Conservation (phyloP, 2,888 invertebrate genomes). For the Platycheirus rosarum region DNA sequence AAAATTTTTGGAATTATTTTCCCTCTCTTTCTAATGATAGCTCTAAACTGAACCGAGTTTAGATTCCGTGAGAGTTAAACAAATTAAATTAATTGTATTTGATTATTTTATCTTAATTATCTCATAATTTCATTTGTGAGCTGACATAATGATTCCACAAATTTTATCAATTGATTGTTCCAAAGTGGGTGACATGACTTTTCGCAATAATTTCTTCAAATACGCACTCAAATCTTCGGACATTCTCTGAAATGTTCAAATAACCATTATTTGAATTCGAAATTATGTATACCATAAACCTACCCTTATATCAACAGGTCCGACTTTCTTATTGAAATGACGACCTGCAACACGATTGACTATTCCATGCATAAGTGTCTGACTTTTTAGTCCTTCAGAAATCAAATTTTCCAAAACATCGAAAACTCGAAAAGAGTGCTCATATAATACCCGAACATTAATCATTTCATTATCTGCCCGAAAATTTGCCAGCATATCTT, state of each 20-base stretch:
- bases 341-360: background rate
- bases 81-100: too few relatives aligned
- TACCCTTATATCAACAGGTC: slow-evolving; percentile 54
- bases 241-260: slow-evolving; percentile 19
- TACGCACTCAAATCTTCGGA: slow-evolving; percentile 9
- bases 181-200: slow-evolving; percentile 30
- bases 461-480: slow-evolving; percentile 67
- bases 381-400: slow-evolving; percentile 75
- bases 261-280: background rate
- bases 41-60: too few relatives aligned
- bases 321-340: slow-evolving; percentile 69
- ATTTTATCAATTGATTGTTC: slow-evolving; percentile 38
- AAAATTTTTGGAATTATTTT: too few relatives aligned
- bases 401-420: slow-evolving; percentile 76
- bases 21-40: too few relatives aligned
- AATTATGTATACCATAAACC: background rate
- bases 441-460: slow-evolving; percentile 75
- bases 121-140: background rate
- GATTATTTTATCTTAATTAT: too few relatives aligned
- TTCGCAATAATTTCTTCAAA: slow-evolving; percentile 28
- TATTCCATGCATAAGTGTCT: slow-evolving; percentile 66
- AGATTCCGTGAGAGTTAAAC: too few relatives aligned
- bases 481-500: slow-evolving; percentile 75
- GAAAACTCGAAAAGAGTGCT: slow-evolving; percentile 76
- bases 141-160: background rate